Base-by-base conservation (phyloP, 2,797 vertebrate species). In the Lerista edwardsae region DNA sequence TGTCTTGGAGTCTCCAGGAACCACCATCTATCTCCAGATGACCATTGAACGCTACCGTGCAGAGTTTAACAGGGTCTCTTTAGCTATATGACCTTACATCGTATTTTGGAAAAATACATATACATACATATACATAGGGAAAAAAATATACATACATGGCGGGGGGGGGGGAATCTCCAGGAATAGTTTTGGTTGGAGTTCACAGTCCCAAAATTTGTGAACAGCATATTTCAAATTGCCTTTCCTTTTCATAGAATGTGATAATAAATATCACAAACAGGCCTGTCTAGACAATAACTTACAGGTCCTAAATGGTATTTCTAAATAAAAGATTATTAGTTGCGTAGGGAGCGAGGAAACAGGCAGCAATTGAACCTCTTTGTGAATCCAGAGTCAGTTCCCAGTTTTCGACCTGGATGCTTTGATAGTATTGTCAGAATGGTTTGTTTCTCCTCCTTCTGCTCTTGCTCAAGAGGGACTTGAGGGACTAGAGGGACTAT, bases 121-220 rank as follows among this genome's bases (percentile, higher is more conserved):
- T n/a, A n/a, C n/a, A n/a, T n/a, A n/a, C n/a, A n/a, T n/a, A n/a
- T n/a, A n/a, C n/a, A n/a, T n/a, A n/a, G n/a, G n/a, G n/a, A n/a
- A n/a, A n/a, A n/a, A n/a, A n/a, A n/a, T n/a, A n/a, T n/a, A n/a
- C n/a, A n/a, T n/a, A n/a, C n/a, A n/a, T n/a, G n/a, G n/a, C n/a
- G n/a, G n/a, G n/a, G n/a, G n/a, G n/a, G n/a, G n/a, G n/a, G n/a
- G 8, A 44, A 44, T 44, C 41, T 44, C 41, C 41, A 44, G 41
- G 41, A 44, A 44, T 44, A 44, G 8, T 44, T 44, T 44, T 44
- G 41, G 41, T 44, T 44, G 41, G 41, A 44, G 41, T 44, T 44
- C 41, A 44, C 41, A 44, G 4, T 69, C 73, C 73, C 51, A 81
- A 91, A 85, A 84, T 1, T 17, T 85, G 55, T 88, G 75, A 77